Percentiles rank a stretch among this genome's conserved stretches.
phyloP scores from a whole-genome alignment of 1,140 invertebrate genomes.

The Drosophila ohnishii region DNA sequence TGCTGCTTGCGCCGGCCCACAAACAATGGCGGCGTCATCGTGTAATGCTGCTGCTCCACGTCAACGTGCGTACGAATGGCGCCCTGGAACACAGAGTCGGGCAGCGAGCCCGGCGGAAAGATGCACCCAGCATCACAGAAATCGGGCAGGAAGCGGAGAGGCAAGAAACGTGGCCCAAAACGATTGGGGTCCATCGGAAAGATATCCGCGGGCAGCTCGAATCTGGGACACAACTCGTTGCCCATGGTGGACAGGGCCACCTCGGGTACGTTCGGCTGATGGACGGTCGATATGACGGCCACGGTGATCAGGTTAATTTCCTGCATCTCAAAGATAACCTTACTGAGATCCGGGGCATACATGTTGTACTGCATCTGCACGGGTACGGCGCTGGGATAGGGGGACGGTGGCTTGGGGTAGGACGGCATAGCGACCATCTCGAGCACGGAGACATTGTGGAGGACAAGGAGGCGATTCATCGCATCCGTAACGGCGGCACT shows the following conservation, averaged over 20 bases:
- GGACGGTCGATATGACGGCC: constrained; percentile 28
- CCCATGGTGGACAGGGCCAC: constrained; percentile 2
- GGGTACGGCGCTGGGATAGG: not conserved
- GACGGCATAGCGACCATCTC: not conserved
- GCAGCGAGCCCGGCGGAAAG: constrained; percentile 28
- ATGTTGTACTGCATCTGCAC: constrained; percentile 17
- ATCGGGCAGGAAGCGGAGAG: constrained; percentile 23
- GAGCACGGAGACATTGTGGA: not conserved
- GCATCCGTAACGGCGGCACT: not conserved
- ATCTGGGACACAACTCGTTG: not conserved
- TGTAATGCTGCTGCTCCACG: not conserved
- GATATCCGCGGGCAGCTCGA: constrained; percentile 27
- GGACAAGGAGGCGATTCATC: not conserved
- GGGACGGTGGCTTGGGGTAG: not conserved
- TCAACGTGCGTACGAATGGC: not conserved
- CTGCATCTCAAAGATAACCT: constrained; percentile 1
- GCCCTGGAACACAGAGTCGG: not conserved
- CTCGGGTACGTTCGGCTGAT: constrained; percentile 23
- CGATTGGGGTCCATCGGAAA: not conserved
- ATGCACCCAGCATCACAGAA: constrained; percentile 41
- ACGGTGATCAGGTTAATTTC: not conserved
- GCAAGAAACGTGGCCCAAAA: constrained; percentile 1
- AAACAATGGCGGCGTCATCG: constrained; percentile 37
- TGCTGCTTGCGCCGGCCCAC: constrained; percentile 23
- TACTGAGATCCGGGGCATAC: constrained; percentile 40